Conservation (phyloP, 2,113 vertebrate genomes). For the Chaetorhynchus papuensis region DNA sequence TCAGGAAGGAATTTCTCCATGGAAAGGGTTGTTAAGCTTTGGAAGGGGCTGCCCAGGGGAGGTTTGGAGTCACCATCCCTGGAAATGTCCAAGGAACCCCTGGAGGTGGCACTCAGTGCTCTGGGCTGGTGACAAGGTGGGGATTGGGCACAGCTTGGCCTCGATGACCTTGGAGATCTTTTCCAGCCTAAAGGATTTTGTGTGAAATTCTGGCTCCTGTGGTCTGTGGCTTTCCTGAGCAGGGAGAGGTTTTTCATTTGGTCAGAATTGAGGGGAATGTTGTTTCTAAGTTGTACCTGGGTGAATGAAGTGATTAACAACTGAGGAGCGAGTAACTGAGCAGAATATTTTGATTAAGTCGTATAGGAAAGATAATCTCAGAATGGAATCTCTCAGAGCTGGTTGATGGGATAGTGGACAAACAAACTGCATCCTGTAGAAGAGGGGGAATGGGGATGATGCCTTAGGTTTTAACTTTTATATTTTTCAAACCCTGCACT, state of each 20-base stretch:
- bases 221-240: not conserved
- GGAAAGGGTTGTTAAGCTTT: not conserved
- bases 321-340: not conserved
- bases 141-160: fast-evolving
- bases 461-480: too few species aligned
- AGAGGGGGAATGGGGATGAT: not conserved
- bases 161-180: not conserved
- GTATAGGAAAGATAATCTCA: fast-evolving
- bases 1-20: not conserved
- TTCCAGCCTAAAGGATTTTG: not conserved
- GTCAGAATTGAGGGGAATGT: not conserved
- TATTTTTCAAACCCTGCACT: too few species aligned
- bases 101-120: not conserved
- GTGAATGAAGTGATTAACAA: not conserved
- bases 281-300: not conserved
- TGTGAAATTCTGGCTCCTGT: not conserved
- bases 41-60: not conserved
- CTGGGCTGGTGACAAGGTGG: not conserved
- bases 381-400: not conserved
- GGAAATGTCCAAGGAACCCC: not conserved
- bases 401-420: not conserved
- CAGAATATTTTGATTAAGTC: not conserved
- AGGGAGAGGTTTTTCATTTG: not conserved
- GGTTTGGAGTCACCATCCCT: not conserved
- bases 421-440: not conserved